Base-by-base conservation (phyloP, 2,888 invertebrate genomes). In the Axea sp. region DNA sequence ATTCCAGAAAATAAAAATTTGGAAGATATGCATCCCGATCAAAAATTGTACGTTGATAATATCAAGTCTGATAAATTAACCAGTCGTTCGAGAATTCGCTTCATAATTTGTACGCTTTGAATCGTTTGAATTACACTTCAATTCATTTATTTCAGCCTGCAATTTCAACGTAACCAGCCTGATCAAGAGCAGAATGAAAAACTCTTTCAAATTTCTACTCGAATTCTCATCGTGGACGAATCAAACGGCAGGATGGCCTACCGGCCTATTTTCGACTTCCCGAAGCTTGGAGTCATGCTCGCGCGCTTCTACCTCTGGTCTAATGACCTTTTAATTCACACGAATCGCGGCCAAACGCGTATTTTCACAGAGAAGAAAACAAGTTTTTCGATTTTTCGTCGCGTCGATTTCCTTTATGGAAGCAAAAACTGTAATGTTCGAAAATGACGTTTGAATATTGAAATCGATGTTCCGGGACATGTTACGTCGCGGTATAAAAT, bases 301-400 rank as follows among this genome's bases (percentile, higher is more conserved):
- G 35, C 47, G 35, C 41, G 31, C 47, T 49, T 57, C 64, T 64
- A 59, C 49, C 43, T 59, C 57, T 64, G 57, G 64, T 65, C 73
- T 62, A 73, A 68, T 73, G 73, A 68, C 73, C 73, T 73, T 73
- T 68, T 73, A 68, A 73, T 73, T 73, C 67, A 51, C 62, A 68
- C 62, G 68, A 68, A 62, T 68, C 67, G 67, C 72, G 65, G 59
- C 57, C 65, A 59, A 72, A 65, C 65, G 53, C 57, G 60, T 37
- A 55, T 47, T 55, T 53, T 37, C 33, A 45, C 64, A 35, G 45
- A 59, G 49, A 35, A 49, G 17, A 33, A 51, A 73, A 65, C 59
- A 65, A 37, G 37, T 33, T 65, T 65, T 59, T 45, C 37, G 30
- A 30, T 53, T 73, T 60, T 62, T 72, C 51, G 49, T 65, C 49